phyloP scores from a whole-genome alignment of 2,797 vertebrate species.

The Pantherophis alleghaniensis region DNA sequence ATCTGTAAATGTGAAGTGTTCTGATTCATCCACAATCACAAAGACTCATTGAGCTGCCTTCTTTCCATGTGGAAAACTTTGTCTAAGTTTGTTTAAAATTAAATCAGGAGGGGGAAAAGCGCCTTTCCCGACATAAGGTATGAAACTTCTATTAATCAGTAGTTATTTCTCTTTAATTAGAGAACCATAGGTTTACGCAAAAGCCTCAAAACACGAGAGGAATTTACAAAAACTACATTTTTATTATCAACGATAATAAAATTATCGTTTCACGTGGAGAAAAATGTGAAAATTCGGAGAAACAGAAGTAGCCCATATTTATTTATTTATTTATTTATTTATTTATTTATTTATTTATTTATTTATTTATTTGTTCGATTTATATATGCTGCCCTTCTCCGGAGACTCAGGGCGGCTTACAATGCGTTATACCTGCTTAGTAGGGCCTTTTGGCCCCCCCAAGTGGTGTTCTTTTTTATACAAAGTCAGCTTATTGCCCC shows the following conservation, averaged over 20 bases:
- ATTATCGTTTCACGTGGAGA: neutral
- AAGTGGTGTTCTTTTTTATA: too few relatives aligned
- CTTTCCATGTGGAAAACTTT: neutral
- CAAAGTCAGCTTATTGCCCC: too few relatives aligned
- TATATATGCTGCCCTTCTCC: too few relatives aligned
- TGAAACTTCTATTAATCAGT: neutral
- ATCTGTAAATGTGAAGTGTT: too few relatives aligned
- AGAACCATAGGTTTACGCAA: neutral
- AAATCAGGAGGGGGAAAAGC: neutral
- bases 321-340: too few relatives aligned
- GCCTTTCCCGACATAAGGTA: neutral
- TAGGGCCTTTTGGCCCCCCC: too few relatives aligned
- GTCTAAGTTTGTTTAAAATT: neutral
- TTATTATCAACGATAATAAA: neutral
- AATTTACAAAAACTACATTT: neutral
- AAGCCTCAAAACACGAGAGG: neutral
- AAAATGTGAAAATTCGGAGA: neutral
- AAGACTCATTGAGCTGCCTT: neutral
- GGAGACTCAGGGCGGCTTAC: too few relatives aligned
- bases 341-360: too few relatives aligned
- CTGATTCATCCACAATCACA: neutral
- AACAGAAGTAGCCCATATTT: neutral
- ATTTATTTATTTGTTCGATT: too few relatives aligned
- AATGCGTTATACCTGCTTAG: too few relatives aligned
- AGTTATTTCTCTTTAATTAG: neutral